Conservation (phyloP, 2,888 invertebrate species). For the Venustoraphidia nigricollis region DNA sequence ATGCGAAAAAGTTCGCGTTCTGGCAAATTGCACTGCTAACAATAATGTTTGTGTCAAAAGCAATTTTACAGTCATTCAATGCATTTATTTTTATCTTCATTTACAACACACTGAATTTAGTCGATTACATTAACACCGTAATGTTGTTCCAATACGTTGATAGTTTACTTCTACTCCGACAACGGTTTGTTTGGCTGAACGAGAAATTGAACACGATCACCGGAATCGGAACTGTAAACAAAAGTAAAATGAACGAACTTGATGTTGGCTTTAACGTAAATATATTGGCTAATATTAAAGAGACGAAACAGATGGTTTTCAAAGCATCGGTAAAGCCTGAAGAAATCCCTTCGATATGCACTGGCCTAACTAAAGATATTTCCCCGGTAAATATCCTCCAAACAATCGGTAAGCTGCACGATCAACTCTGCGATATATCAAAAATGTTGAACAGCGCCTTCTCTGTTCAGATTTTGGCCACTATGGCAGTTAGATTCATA, state of each 20-base stretch:
- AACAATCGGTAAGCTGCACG: slow-evolving; percentile 12
- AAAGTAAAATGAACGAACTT: no score
- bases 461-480: slow-evolving; percentile 12
- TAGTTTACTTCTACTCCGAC: slow-evolving; percentile 12
- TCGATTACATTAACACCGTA: slow-evolving; percentile 15
- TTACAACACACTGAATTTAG: slow-evolving; percentile 13
- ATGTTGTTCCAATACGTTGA: slow-evolving; percentile 15
- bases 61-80: slow-evolving; percentile 11
- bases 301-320: no score
- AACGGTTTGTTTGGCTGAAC: slow-evolving; percentile 15
- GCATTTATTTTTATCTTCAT: slow-evolving; percentile 8
- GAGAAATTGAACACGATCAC: slow-evolving; percentile 7
- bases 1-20: slow-evolving; percentile 11
- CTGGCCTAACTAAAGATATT: neutral
- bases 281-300: no score
- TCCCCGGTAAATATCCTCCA: slow-evolving; percentile 3
- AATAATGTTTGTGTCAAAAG: slow-evolving; percentile 10
- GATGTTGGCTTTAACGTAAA: no score
- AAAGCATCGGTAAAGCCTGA: no score
- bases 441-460: slow-evolving; percentile 12
- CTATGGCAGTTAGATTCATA: slow-evolving; percentile 12
- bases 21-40: slow-evolving; percentile 11
- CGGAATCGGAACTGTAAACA: no score
- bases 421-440: slow-evolving; percentile 11
- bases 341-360: no score